Conservation (phyloP, 2,797 vertebrate species). For the Carcharodon carcharias region DNA sequence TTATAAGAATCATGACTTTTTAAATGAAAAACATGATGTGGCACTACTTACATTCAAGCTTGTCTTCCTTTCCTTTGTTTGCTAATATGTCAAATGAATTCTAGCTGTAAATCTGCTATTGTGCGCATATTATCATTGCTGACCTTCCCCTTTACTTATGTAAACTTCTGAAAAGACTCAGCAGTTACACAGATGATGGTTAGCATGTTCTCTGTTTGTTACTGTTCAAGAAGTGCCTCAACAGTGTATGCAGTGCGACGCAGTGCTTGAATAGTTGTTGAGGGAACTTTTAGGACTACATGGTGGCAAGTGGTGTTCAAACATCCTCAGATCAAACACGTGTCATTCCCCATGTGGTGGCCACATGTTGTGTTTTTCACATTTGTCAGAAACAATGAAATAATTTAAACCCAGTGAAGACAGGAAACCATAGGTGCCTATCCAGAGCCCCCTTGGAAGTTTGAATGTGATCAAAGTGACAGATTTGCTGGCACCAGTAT, state of each 20-base stretch:
- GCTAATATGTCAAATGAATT: not conserved
- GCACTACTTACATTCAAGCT: not conserved
- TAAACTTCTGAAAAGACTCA: not conserved
- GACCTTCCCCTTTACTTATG: not conserved
- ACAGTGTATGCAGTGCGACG: not conserved
- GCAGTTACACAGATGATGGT: not conserved
- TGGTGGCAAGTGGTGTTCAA: slow-evolving; percentile 2
- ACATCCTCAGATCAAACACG: slow-evolving; percentile 1
- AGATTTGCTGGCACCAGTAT: not conserved
- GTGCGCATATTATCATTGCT: not conserved
- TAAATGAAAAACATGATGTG: not conserved
- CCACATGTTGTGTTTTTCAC: slow-evolving; percentile 24
- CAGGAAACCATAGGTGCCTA: slow-evolving; percentile 15
- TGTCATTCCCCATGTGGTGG: slow-evolving; percentile 9
- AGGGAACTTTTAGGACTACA: not conserved
- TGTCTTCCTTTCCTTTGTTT: not conserved
- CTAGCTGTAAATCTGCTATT: not conserved
- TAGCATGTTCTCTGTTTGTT: not conserved
- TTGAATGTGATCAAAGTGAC: slow-evolving; percentile 32
- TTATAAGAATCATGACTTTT: not conserved
- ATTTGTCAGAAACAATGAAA: slow-evolving; percentile 16
- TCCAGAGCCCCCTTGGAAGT: not conserved
- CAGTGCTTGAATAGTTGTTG: not conserved
- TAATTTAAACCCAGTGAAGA: not conserved
- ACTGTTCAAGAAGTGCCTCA: not conserved